Percentiles rank a stretch among this genome's conserved stretches.
Conservation (phyloP, 2,797 vertebrate genomes). For the Rallus crepitans region DNA sequence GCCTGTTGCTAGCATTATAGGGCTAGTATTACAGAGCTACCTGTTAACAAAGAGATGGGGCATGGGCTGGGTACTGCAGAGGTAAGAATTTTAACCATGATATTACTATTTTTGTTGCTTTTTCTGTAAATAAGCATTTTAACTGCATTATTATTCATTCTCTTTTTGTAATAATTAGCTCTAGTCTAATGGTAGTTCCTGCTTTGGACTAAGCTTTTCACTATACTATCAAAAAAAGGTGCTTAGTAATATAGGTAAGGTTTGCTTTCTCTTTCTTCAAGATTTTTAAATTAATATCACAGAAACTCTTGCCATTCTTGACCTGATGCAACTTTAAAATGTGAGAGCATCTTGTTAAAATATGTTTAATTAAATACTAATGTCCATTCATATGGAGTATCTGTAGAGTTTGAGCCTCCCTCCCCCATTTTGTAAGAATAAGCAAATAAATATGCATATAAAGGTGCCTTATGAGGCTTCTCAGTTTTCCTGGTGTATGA, state of each 20-base stretch:
- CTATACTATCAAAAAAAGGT: neutral
- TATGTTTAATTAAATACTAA: neutral
- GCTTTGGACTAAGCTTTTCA: neutral
- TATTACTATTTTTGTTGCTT: neutral
- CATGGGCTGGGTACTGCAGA: neutral
- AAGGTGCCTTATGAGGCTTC: neutral
- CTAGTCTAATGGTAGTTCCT: neutral
- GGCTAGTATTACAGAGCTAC: neutral
- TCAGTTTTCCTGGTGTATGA: neutral
- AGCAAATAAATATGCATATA: neutral
- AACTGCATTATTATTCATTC: neutral
- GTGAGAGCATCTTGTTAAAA: neutral
- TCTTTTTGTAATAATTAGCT: neutral
- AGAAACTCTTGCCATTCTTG: neutral
- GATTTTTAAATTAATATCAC: neutral
- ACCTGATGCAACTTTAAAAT: neutral
- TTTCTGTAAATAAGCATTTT: neutral
- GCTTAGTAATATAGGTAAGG: neutral
- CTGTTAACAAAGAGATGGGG: neutral
- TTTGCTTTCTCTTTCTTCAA: neutral
- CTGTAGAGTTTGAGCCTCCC: neutral
- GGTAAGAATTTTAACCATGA: neutral
- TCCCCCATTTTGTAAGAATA: neutral
- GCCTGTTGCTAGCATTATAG: neutral
- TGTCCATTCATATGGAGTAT: neutral